Conservation (phyloP, 2,113 vertebrate species). For the Macaca nemestrina region DNA sequence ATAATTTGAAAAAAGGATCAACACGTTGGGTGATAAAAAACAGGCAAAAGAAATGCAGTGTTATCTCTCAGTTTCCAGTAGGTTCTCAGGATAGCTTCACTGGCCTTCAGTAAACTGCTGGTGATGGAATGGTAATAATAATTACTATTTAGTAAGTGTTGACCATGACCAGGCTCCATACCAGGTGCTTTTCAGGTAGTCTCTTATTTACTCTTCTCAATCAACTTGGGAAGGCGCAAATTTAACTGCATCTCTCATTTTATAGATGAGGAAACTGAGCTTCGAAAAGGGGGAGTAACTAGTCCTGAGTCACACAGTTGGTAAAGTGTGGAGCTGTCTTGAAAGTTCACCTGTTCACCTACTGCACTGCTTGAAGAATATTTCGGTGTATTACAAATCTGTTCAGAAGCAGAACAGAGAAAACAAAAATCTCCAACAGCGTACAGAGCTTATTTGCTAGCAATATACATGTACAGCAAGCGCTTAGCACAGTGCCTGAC, state of each 20-base stretch:
- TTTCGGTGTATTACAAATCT: not conserved
- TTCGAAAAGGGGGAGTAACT: not conserved
- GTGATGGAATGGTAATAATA: no score
- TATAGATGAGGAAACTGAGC: not conserved
- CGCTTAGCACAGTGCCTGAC: not conserved
- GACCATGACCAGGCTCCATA: fast-evolving
- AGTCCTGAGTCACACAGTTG: not conserved
- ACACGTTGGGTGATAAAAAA: not conserved
- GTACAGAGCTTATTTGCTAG: not conserved
- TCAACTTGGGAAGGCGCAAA: not conserved
- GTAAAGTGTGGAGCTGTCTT: fast-evolving
- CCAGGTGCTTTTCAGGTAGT: not conserved
- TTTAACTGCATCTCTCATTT: not conserved
- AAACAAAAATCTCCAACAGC: not conserved
- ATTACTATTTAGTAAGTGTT: not conserved
- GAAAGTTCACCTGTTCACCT: not conserved
- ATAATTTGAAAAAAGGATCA: not conserved
- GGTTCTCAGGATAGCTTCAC: fast-evolving
- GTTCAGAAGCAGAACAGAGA: not conserved
- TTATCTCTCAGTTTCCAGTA: no score
- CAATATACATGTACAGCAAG: not conserved
- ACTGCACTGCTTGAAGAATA: not conserved
- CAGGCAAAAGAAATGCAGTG: not conserved
- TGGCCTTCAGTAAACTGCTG: not conserved
- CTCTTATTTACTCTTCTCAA: not conserved